Evolutionary conservation across 2,797 vertebrate genomes (phyloP).

Genomic region (Oreortyx pictus): DNA sequence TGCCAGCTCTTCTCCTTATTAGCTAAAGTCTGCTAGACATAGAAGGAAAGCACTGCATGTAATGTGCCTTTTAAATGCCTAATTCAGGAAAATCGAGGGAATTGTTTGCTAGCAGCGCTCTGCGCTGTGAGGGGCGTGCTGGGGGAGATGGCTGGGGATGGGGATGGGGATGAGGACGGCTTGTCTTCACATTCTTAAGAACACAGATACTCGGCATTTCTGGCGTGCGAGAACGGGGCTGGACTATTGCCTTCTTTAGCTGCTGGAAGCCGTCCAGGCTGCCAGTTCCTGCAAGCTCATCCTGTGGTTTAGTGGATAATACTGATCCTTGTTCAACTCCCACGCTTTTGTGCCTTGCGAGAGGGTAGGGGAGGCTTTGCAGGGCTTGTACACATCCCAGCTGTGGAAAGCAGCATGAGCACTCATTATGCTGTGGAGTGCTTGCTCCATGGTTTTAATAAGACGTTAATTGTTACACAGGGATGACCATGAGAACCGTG

Average conservation of each 20-base stretch:
- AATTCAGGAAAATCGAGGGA: not conserved
- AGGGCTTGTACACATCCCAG: not conserved
- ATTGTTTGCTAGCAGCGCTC: not conserved
- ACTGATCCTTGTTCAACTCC: constrained; percentile 53
- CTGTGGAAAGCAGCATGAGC: not conserved
- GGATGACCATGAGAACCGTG: not conserved
- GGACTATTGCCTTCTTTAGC: constrained; percentile 19
- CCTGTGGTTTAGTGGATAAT: constrained; percentile 53
- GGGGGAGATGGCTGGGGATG: not conserved
- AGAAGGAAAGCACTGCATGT: not conserved
- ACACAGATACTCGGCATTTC: not conserved
- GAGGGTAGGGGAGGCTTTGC: not conserved
- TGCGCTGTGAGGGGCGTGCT: not conserved
- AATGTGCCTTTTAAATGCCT: not conserved
- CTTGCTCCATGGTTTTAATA: not conserved
- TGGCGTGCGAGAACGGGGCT: not conserved
- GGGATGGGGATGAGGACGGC: not conserved
- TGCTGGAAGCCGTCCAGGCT: constrained; percentile 47
- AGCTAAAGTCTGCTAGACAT: not conserved
- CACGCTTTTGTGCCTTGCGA: constrained; percentile 6
- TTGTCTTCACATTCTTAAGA: not conserved
- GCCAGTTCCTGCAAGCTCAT: constrained; percentile 50
- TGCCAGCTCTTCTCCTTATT: not conserved
- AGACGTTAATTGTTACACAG: not conserved
- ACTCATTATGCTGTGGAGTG: not conserved